Evolutionary conservation across 2,888 invertebrate species (phyloP).

Genomic region (Cheilosia vernalis): DNA sequence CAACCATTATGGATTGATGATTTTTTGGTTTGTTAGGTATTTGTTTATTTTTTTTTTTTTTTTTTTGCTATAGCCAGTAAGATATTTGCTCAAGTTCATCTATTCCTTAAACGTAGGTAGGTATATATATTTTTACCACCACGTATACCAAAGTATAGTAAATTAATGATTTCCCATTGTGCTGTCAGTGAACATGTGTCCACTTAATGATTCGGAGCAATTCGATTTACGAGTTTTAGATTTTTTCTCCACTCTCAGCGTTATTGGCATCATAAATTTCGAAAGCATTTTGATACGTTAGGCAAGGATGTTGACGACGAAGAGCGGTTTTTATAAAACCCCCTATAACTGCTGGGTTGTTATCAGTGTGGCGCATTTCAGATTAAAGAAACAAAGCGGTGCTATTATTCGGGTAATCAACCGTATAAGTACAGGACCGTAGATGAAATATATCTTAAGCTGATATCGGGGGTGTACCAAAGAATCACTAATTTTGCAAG

Average conservation of each 20-base stretch:
- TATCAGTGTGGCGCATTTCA: slow-evolving; percentile 8
- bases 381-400: slow-evolving; percentile 23
- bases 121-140: slow-evolving; percentile 18
- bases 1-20: slow-evolving; percentile 13
- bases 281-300: slow-evolving; percentile 30
- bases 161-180: slow-evolving; percentile 29
- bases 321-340: slow-evolving; percentile 11
- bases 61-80: not conserved
- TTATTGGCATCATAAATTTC: slow-evolving; percentile 40
- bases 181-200: slow-evolving; percentile 31
- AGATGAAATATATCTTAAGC: slow-evolving; percentile 24
- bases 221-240: slow-evolving; percentile 24
- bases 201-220: slow-evolving; percentile 28
- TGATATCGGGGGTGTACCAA: not conserved
- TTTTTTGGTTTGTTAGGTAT: not conserved
- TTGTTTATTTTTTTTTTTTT: not conserved
- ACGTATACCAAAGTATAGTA: not conserved
- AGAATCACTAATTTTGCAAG: slow-evolving; percentile 42
- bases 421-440: slow-evolving; percentile 29
- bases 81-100: slow-evolving; percentile 1
- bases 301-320: not conserved
- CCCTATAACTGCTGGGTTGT: slow-evolving; percentile 8
- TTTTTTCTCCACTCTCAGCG: slow-evolving; percentile 13
- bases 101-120: slow-evolving; percentile 16
- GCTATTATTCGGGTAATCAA: slow-evolving; percentile 44